Base-by-base conservation (phyloP, 2,888 invertebrate genomes). In the Thysanoteuthis rhombus region DNA sequence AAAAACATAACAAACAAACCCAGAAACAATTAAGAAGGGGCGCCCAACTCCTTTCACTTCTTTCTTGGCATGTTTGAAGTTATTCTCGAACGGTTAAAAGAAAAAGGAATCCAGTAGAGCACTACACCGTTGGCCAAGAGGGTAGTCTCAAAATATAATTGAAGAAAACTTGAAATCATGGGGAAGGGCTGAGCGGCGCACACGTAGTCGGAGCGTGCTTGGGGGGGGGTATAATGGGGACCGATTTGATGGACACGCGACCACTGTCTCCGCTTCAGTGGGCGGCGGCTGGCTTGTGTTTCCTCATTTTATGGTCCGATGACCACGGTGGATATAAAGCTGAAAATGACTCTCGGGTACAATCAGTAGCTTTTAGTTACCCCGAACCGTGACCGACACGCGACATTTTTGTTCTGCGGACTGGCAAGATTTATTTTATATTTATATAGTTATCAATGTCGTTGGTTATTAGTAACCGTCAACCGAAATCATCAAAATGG, bases 261-360 rank as follows among this genome's bases (percentile, higher is more conserved):
- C 75, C 75, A 12, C 16, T 16, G 75, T 75, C n/a, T 75, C n/a
- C n/a, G 75, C 75, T 75, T 75, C 75, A 75, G 75, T 75, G 10
- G 75, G 36, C n/a, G n/a, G 4, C n/a, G 75, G n/a, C n/a, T 16
- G 75, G n/a, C 75, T 10, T n/a, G 75, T n/a, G n/a, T 75, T n/a
- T n/a, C 75, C 75, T 75, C n/a, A 75, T 75, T 75, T 75, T n/a
- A 75, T n/a, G n/a, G 75, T 75, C 75, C 75, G n/a, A 75, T 75
- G n/a, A 12, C 25, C 75, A 75, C 4, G 75, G n/a, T n/a, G n/a
- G 75, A n/a, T n/a, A n/a, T n/a, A 75, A 75, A 75, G 75, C n/a
- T 25, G 16, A 75, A 75, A 75, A 75, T 75, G 75, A 75, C 75
- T 75, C 75, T 75, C 75, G 75, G 75, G 75, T 75, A 75, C 12